A percentile compares a stretch with the other conserved stretches of the same genome.
Evolutionary conservation across 1,140 invertebrate genomes (phyloP).

Genomic region (Pomacea maculata): DNA sequence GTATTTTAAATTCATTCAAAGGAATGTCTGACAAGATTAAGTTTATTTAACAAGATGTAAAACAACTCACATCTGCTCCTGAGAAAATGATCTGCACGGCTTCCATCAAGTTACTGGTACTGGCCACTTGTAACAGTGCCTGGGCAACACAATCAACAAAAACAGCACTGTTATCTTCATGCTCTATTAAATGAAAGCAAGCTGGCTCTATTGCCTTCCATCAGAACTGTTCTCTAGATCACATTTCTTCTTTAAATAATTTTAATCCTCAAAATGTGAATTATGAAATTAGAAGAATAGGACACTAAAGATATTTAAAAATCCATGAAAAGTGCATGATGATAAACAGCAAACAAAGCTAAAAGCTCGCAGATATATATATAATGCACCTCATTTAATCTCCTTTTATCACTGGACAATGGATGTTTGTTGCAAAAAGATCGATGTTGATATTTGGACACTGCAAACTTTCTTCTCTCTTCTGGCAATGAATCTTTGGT

Average conservation of each 20-base stretch:
- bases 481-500: slow-evolving; percentile 26
- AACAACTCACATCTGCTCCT: slow-evolving; percentile 57
- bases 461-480: slow-evolving; percentile 43
- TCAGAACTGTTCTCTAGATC: too few relatives aligned
- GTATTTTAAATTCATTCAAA: too few relatives aligned
- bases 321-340: background rate
- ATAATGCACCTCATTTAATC: slow-evolving; percentile 15
- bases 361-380: too few relatives aligned
- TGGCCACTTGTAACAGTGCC: slow-evolving; percentile 43
- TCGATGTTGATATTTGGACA: slow-evolving; percentile 48
- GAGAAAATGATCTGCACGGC: slow-evolving; percentile 56
- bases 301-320: background rate
- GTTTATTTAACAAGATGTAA: background rate
- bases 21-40: too few relatives aligned
- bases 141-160: slow-evolving; percentile 28
- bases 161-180: background rate
- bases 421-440: slow-evolving; percentile 41
- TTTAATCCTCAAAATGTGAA: background rate
- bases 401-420: slow-evolving; percentile 2
- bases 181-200: background rate
- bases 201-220: too few relatives aligned
- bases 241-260: too few relatives aligned
- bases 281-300: background rate
- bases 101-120: slow-evolving; percentile 45
- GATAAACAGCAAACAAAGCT: background rate